Base-by-base conservation (phyloP, 2,797 vertebrate species). In the Myiotriccus ornatus region DNA sequence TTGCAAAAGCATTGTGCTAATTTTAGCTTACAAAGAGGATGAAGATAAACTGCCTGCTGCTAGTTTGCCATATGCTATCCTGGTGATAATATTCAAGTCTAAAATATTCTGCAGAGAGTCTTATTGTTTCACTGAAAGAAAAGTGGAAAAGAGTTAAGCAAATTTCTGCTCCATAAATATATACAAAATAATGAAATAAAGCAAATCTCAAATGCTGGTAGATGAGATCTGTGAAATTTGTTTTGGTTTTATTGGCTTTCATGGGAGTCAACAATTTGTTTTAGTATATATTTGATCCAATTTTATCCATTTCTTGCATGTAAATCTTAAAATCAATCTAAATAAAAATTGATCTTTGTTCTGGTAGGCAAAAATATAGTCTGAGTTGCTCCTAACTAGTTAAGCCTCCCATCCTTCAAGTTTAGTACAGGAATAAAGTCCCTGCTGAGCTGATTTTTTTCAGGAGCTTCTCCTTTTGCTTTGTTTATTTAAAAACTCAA, bases 11-110 rank as follows among this genome's bases (percentile, higher is more conserved):
- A 97, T 98, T 98, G 98, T 98, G 98, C 99, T 99, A 99, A 99
- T 99, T 99, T 99, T 99, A 99, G 98, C 98, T 98, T 98, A 97
- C 98, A 99, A 99, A 99, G 99, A 98, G 98, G 99, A 99, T 99
- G 98, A 99, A 98, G 98, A 99, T 99, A 99, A 99, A 98, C 98
- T 98, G 98, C 98, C 98, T 98, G 98, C 98, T 98, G 98, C 98
- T 98, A 98, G 98, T 98, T 98, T 98, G 98, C 98, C 99, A 99
- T 99, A 99, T 99, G 99, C 98, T 98, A 97, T 97, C 97, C 98
- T 96, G 97, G 95, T 96, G 98, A 99, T 99, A 98, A 98, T 99
- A 98, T 98, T 98, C 96, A 96, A 98, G 97, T 98, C 96, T 97
- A 98, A 98, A 98, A 98, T 98, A 98, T 98, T 98, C 98, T 98